Conservation (phyloP, 2,797 vertebrate genomes). For the Simalia tracyae region DNA sequence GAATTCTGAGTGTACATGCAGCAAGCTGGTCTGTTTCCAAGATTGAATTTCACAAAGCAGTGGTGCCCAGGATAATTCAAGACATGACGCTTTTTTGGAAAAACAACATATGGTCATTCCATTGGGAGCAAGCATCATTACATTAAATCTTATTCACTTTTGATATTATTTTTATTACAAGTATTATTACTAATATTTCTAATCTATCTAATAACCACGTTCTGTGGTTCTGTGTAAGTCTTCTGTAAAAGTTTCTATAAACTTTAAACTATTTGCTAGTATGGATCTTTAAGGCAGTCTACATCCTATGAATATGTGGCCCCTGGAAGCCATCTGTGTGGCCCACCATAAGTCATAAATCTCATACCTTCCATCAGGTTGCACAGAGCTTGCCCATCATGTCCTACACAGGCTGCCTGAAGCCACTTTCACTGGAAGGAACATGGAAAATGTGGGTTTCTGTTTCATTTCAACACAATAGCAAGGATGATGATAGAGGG, state of each 20-base stretch:
- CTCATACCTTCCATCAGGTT: neutral
- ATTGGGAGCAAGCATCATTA: neutral
- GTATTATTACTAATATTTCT: neutral
- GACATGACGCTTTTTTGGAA: neutral
- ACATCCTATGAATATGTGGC: too few species aligned
- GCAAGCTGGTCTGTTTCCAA: constrained; percentile 8
- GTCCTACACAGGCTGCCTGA: neutral
- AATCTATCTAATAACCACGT: neutral
- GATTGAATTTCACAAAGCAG: neutral
- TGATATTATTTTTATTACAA: neutral
- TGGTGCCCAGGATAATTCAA: neutral
- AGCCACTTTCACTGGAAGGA: neutral
- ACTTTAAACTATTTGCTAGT: too few species aligned
- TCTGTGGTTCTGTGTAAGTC: neutral
- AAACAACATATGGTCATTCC: neutral
- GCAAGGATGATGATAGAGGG: neutral
- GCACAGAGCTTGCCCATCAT: neutral
- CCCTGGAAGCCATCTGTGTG: neutral
- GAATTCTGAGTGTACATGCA: constrained; percentile 11
- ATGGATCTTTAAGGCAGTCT: too few species aligned
- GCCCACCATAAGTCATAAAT: neutral
- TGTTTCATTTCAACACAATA: neutral
- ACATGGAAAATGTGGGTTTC: neutral
- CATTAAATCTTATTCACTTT: neutral
- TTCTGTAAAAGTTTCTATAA: too few species aligned